These are phyloP conservation scores for Hypomecis atomaria DNA, from an alignment of 2,888 invertebrate genomes.

Conservation along the genomic window DNA sequence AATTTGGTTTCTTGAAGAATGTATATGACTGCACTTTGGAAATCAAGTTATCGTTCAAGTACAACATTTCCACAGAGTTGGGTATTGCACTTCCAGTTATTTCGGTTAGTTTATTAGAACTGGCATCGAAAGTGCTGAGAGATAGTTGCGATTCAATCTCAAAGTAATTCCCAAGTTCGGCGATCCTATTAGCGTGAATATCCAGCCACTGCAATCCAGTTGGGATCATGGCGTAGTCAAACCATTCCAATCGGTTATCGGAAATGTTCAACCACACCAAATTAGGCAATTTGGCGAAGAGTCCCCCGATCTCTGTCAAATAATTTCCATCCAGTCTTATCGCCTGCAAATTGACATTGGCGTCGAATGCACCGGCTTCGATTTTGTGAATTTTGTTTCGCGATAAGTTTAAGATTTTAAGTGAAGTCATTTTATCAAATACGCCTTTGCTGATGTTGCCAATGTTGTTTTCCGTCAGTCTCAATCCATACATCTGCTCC, in stretches of 20 bases:
- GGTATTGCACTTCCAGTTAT: conserved; percentile 93
- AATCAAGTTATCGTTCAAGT: conserved; percentile 92
- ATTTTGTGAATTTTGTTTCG: conserved; percentile 92
- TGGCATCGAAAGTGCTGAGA: conserved; percentile 92
- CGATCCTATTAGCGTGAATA: conserved; percentile 93
- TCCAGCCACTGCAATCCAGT: conserved; percentile 93
- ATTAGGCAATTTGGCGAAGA: conserved; percentile 92
- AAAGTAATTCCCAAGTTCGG: conserved; percentile 93
- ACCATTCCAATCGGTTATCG: conserved; percentile 92
- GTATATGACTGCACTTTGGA: conserved; percentile 94
- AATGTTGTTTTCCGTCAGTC: conserved; percentile 93
- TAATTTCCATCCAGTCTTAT: conserved; percentile 93
- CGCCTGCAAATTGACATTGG: conserved; percentile 90
- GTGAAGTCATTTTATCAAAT: conserved; percentile 90
- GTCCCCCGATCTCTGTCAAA: conserved; percentile 90
- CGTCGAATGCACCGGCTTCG: conserved; percentile 91
- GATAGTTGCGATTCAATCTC: conserved; percentile 92
- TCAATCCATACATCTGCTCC: conserved; percentile 91
- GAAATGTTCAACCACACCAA: conserved; percentile 94
- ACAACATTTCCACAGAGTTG: conserved; percentile 91
- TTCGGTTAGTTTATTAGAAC: conserved; percentile 91
- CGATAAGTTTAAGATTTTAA: conserved; percentile 93
- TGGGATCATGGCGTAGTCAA: conserved; percentile 94
- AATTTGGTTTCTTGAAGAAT: conserved; percentile 93
- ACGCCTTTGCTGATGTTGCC: conserved; percentile 91